phyloP scores from a whole-genome alignment of 2,113 vertebrate species.

The Rousettus leschenaultii region DNA sequence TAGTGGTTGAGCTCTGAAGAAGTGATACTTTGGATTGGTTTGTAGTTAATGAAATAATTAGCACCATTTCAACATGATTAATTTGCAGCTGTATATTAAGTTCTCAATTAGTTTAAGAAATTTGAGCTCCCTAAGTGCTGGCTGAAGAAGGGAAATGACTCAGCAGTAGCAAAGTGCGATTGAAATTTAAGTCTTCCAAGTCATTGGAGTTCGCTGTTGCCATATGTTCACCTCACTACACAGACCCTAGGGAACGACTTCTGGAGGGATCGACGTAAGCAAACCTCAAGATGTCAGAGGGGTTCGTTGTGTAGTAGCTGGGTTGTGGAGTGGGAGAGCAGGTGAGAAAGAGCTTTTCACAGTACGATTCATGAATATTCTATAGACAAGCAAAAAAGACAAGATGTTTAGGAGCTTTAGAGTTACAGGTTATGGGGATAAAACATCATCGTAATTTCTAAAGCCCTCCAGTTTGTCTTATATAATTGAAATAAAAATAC shows the following conservation, averaged over 20 bases:
- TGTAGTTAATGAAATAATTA: constrained; percentile 69
- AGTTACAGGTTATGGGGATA: constrained; percentile 22
- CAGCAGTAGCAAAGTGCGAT: neutral
- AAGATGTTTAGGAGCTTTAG: neutral
- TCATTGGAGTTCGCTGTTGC: neutral
- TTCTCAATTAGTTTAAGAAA: constrained; percentile 56
- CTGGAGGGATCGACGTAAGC: neutral
- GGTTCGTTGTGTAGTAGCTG: neutral
- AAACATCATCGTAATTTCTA: constrained; percentile 30
- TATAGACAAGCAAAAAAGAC: constrained; percentile 35
- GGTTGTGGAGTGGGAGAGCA: neutral
- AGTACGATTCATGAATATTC: neutral
- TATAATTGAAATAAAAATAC: neutral
- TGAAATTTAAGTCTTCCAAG: constrained; percentile 19
- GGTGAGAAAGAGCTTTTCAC: constrained; percentile 9
- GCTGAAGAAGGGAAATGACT: constrained; percentile 37
- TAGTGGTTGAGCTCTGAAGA: neutral
- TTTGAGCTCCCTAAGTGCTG: neutral
- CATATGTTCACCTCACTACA: neutral
- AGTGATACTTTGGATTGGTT: constrained; percentile 49
- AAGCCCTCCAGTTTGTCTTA: constrained; percentile 36
- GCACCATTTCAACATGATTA: constrained; percentile 51
- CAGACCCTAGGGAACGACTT: neutral
- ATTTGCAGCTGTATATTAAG: constrained; percentile 38
- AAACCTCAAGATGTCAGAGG: neutral